Evolutionary conservation across 2,797 vertebrate species (phyloP), one percentile per base, ranked within the genome.

Genomic region (Tauraco hartlaubi): DNA sequence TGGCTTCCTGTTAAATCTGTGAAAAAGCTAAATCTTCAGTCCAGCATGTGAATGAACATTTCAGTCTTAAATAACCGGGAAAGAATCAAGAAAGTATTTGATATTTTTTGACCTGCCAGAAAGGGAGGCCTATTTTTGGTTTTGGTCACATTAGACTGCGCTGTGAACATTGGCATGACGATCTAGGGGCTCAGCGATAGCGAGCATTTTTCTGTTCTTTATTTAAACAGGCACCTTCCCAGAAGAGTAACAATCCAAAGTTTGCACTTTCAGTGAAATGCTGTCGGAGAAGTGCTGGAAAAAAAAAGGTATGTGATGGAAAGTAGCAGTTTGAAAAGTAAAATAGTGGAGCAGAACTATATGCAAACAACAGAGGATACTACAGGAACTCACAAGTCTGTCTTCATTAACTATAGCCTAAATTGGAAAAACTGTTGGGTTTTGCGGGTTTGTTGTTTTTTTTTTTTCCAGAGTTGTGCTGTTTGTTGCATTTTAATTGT

Each of bases 191-290:
- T 92, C 66, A 48, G 80, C 0, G 0, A 41, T 3, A 79, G 55
- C 72, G 80, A 87, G 39, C 25, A 12, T 91, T 93, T 93, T 91
- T 61, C 73, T 96, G 0, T 19, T 69, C 51, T 85, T 92, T 96
- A 44, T 94, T 94, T 92, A 78, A 94, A 94, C n/a, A 90, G 97
- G 85, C 67, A 61, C 63, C 90, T 66, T 89, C 56, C 81, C 91
- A 92, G 64, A 82, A 88, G 54, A 75, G 49, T 41, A 89, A 95
- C 72, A 94, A 63, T 31, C 94, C 85, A 31, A 67, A 78, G 44
- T 87, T 49, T 80, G 54, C 75, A 43, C 41, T 84, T 76, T 59
- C 72, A 93, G 79, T 83, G 85, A 88, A 95, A 61, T n/a, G 59
- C 35, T 93, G 73, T 77, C 68, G 93, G 66, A 80, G 71, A 67